Base-by-base conservation (phyloP, 2,888 invertebrate genomes). In the Drosophila macrospina region DNA sequence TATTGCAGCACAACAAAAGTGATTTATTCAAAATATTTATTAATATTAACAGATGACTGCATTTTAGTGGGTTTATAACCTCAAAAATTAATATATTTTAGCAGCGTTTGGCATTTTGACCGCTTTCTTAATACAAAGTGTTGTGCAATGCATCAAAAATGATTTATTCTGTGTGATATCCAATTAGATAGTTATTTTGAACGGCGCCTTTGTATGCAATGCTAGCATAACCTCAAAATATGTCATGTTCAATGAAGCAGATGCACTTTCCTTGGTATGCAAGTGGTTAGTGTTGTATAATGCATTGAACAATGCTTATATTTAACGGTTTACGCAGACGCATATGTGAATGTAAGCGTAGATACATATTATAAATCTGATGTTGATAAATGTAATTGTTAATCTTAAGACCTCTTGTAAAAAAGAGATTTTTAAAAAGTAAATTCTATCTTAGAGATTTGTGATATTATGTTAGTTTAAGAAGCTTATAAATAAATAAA, bases 61-160 rank as follows among this genome's bases (percentile, higher is more conserved):
- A 20, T 20, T 20, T 50, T 36, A 50, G 5, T 13, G 50, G 6
- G 28, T 4, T 6, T 1, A 16, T 7, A 16, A 28, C 37, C 16
- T 16, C 8, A 41, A 30, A 52, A 30, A 30, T 39, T n/a, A 52
- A 48, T 20, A 20, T 47, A 20, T 20, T 48, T 34, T n/a, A 7
- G 8, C 8, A 39, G 16, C 16, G 15, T 15, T 4, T 6, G n/a
- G 16, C 10, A 5, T 39, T 41, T 41, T 11, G 1, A 1, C 8
- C 4, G 6, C 13, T 8, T 26, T 4, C 5, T 5, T 16, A 1
- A 1, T 7, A 15, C 39, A 20, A 39, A 16, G 15, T 0, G 16
- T 36, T 36, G 13, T 13, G n/a, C 36, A 6, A n/a, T n/a, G n/a
- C 6, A 13, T 36, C 24, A 1, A 42, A 13, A 42, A 7, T 7